A percentile compares a stretch with the other conserved stretches of the same genome.
phyloP scores from a whole-genome alignment of 2,797 vertebrate species.

The Chloroceryle amazona region DNA sequence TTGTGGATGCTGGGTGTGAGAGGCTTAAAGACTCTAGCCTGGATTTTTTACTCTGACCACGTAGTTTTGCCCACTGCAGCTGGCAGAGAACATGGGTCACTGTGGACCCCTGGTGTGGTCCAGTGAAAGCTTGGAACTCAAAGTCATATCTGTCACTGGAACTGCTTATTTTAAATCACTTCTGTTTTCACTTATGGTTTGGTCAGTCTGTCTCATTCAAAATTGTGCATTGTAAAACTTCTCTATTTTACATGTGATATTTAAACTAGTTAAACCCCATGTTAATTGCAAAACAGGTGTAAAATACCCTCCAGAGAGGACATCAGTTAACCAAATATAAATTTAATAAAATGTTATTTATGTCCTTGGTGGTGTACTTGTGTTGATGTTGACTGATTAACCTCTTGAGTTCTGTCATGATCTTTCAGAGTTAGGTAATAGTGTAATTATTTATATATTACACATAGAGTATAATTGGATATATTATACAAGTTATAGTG shows the following conservation, averaged over 20 bases:
- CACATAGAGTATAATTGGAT: background rate
- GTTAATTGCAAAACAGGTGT: background rate
- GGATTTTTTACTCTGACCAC: background rate
- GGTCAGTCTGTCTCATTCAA: background rate
- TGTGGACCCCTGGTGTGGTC: background rate
- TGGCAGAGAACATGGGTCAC: accelerated
- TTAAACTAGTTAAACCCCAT: background rate
- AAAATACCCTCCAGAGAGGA: background rate
- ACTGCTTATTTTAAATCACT: background rate
- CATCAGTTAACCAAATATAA: background rate
- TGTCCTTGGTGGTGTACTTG: background rate
- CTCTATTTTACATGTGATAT: background rate
- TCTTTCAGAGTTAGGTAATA: background rate
- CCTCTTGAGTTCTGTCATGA: background rate
- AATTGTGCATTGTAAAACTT: background rate
- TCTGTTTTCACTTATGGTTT: background rate
- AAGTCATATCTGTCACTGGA: background rate
- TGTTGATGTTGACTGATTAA: background rate
- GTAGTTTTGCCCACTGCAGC: background rate
- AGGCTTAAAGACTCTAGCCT: background rate
- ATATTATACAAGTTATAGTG: background rate
- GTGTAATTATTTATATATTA: background rate
- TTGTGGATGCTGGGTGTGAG: background rate
- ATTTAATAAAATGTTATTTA: background rate
- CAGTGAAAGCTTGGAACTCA: background rate